Evolutionary conservation across 1,140 invertebrate species (phyloP), one percentile per base, ranked within the genome.

Genomic region (Bombus waltoni): DNA sequence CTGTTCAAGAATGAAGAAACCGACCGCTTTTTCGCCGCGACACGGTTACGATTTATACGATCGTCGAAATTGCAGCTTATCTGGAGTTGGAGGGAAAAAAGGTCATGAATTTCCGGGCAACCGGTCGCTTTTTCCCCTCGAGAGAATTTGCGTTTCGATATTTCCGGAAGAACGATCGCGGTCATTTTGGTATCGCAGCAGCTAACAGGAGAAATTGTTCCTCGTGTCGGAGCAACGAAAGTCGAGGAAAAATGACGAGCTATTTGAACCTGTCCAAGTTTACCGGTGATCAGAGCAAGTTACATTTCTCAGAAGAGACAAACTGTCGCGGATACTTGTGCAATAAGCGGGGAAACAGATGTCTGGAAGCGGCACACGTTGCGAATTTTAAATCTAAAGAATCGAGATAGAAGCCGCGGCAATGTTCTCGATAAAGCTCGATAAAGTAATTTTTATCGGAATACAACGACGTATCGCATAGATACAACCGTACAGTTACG

Each of bases 31-130:
- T 35, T 47, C 75, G 35, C 38, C 40, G 59, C 40, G 18, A 53
- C 57, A 53, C 83, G 38, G 3, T 42, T 35, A 28, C 38, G 73
- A 88, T 89, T 89, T 86, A 88, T 86, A 73, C 28, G 32, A 15
- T 65, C 72, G 28, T 59, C 35, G 11, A 83, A 22, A 4, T 32
- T 42, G n/a, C 13, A 28, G 10, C 38, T 40, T 25, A 28, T 80
- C 44, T 38, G 3, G 3, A 25, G 5, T 13, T 13, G 10, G 32
- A 35, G 10, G 35, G 32, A 47, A 66, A 40, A 78, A 35, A 35
- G 38, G 13, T 35, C 74, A 18, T 25, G 72, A 76, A 70, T 78
- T 73, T 73, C 35, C 28, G 22, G 6, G 22, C 4, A 32, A 8
- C 25, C 5, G 59, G 10, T 28, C 40, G 65, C 13, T 77, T 44